Percentiles rank a stretch among this genome's conserved stretches.
Evolutionary conservation across 2,888 invertebrate genomes (phyloP).

Genomic region (Pandemis cinnamomeana): DNA sequence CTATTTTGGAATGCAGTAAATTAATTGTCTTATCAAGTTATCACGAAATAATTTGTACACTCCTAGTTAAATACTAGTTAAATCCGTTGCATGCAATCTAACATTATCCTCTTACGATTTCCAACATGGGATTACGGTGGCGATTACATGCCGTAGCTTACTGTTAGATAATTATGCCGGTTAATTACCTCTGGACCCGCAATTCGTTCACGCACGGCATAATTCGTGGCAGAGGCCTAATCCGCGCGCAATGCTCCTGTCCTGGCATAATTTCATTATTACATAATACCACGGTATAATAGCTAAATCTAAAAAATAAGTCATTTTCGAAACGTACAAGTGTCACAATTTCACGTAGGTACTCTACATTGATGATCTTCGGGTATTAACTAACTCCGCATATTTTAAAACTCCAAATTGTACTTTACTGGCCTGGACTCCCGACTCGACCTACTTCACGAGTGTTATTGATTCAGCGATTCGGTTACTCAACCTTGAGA

Average conservation of each 20-base stretch:
- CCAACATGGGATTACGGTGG: constrained; percentile 29
- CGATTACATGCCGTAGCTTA: constrained; percentile 16
- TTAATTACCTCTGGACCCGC: constrained; percentile 22
- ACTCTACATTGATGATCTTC: too few relatives aligned
- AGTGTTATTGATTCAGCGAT: constrained; percentile 10
- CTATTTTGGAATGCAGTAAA: not conserved
- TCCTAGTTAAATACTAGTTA: not conserved
- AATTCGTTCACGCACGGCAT: constrained; percentile 19
- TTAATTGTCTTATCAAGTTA: not conserved
- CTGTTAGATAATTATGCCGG: constrained; percentile 29
- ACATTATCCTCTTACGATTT: constrained; percentile 22
- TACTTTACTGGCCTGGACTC: not conserved
- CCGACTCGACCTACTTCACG: constrained; percentile 7
- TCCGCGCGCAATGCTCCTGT: too few relatives aligned
- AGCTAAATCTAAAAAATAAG: too few relatives aligned
- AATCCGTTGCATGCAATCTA: not conserved
- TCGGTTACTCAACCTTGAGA: not conserved
- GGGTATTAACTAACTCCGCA: too few relatives aligned
- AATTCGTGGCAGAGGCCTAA: not conserved
- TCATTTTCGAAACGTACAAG: too few relatives aligned
- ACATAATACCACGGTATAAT: too few relatives aligned
- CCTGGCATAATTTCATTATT: too few relatives aligned
- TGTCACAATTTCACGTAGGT: too few relatives aligned
- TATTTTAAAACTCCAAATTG: not conserved
- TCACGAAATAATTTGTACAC: not conserved